Evolutionary conservation across 1,140 invertebrate genomes (phyloP), one percentile per base, ranked within the genome.

Genomic region (Dendroctonus ponderosae): DNA sequence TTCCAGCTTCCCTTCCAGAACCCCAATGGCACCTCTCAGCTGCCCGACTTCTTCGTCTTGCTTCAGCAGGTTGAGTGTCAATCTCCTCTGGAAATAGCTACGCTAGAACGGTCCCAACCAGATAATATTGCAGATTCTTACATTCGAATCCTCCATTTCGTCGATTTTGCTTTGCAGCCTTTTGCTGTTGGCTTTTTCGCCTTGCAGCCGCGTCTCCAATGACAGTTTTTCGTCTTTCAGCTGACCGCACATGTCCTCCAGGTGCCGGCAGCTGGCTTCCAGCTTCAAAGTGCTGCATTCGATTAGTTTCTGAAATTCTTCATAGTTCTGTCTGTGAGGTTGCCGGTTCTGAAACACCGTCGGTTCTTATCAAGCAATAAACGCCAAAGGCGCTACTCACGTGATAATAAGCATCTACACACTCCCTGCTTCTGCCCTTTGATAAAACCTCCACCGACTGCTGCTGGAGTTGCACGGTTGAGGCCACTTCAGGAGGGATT

Each of bases 201-300:
- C 62, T 39, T 70, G 52, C 48, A 79, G 62, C 61, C 72, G 62
- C 7, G 59, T 68, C 66, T 76, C 75, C 15, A 77, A 57, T 37
- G 72, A 65, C 50, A 71, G 63, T 65, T 78, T 78, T 59, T 79
- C 76, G 54, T 49, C 67, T 63, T 72, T 77, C 37, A 79, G 56
- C 53, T 74, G 71, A 7, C 64, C 66, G 58, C 75, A 77, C 14
- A 75, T 44, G 5, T 50, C 68, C 72, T 79, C 77, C 67, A 79
- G 72, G 58, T 77, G 72, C 62, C 65, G 73, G 66, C 75, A 78
- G 43, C 70, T 74, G 15, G 68, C 53, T 66, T 79, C 75, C 44
- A 79, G 67, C 69, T 78, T 77, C n/a, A 70, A 60, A 3, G 75
- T 74, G 56, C 71, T 76, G 48, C 71, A 74, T 65, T 76, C 74